Evolutionary conservation across 2,797 vertebrate species (phyloP), one percentile per base, ranked within the genome.

Genomic region (Avahi laniger): DNA sequence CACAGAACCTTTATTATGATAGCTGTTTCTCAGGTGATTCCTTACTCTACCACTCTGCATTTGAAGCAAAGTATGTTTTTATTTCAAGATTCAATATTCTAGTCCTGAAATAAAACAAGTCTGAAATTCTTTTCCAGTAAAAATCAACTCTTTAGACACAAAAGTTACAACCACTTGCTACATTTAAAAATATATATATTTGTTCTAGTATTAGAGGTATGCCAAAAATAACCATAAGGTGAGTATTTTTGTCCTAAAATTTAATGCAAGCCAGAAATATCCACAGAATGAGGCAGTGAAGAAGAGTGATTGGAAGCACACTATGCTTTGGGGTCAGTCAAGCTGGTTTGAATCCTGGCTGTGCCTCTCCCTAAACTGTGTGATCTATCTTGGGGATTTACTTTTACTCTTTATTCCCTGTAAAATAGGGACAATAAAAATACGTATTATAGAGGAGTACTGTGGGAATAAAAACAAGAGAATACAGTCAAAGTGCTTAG

Each of bases 221-320:
- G 11, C 13, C 41, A 81, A 94, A 93, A 92, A 90, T 90, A 92
- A 93, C 81, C 52, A 72, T 5, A 69, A 26, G 43, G 52, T 80
- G 50, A 88, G 28, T 88, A 86, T 90, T 96, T 97, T 76, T 91
- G 65, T 87, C 91, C 28, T 24, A 89, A 92, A 79, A 93, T 79
- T 38, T 92, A 89, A 79, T 65, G 48, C 17, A 88, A 80, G 94
- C 46, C 80, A 93, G 75, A 84, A 90, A 90, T 33, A 91, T 26
- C n/a, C 26, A 50, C 3, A 15, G 73, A 48, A 46, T 30, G 28
- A 93, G 30, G 41, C 48, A 70, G 38, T 50, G 57, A 86, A 88
- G 22, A 26, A 14, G 20, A 69, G 15, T 50, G 35, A 24, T 1
- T 28, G 50, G 79, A 83, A 92, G n/a, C n/a, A 86, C 26, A 76